Evolutionary conservation across 2,797 vertebrate species (phyloP).

Genomic region (Cirrhinus molitorella): DNA sequence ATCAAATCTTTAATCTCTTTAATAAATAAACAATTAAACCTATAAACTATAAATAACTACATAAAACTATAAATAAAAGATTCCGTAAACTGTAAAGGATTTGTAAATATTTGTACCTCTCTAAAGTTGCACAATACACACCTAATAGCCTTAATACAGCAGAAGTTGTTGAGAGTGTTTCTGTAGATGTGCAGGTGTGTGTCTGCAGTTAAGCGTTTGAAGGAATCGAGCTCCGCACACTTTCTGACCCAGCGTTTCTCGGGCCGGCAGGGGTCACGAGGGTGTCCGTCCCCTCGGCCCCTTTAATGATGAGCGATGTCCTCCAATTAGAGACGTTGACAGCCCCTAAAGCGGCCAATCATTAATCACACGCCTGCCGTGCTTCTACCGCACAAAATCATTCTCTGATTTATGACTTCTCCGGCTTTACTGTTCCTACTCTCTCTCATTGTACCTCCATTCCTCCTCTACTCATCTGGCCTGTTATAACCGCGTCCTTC

Average conservation of each 20-base stretch:
- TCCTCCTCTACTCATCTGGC: constrained; percentile 66
- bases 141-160: not conserved
- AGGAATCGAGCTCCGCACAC: constrained; percentile 63
- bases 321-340: constrained; percentile 84
- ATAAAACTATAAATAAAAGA: not conserved
- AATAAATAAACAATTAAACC: not conserved
- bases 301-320: constrained; percentile 85
- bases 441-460: constrained; percentile 35
- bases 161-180: not conserved
- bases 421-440: constrained; percentile 60
- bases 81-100: not conserved
- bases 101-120: not conserved
- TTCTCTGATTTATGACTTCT: constrained; percentile 80
- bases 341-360: constrained; percentile 78
- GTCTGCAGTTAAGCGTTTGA: not conserved
- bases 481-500: constrained; percentile 64
- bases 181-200: constrained; percentile 7
- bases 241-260: constrained; percentile 65
- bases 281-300: constrained; percentile 71
- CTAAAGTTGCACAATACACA: not conserved
- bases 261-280: constrained; percentile 60
- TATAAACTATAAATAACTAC: too few relatives aligned
- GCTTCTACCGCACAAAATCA: constrained; percentile 75
- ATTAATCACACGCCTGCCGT: constrained; percentile 80
- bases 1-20: not conserved